Evolutionary conservation across 2,888 invertebrate genomes (phyloP).

Genomic region (Acrobasis suavella): DNA sequence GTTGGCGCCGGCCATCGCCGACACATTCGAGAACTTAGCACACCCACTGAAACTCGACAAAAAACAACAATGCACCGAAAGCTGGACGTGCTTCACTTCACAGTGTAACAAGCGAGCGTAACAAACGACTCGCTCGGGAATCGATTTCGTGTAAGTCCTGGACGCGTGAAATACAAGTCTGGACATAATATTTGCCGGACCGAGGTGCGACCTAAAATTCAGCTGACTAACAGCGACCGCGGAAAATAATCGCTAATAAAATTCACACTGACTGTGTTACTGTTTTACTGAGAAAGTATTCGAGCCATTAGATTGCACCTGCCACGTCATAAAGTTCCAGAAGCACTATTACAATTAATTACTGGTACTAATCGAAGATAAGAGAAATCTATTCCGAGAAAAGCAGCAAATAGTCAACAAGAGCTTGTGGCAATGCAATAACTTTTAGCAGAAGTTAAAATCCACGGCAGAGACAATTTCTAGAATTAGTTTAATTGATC

Average conservation of each 20-base stretch:
- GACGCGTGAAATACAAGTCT: constrained; percentile 22
- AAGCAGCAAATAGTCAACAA: neutral
- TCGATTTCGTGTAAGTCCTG: constrained; percentile 39
- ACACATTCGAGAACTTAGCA: constrained; percentile 68
- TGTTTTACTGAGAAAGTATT: neutral
- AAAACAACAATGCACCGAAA: constrained; percentile 63
- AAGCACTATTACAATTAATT: neutral
- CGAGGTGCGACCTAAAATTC: constrained; percentile 5
- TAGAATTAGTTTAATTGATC: constrained; percentile 38
- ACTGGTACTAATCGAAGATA: neutral
- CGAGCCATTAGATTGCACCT: neutral
- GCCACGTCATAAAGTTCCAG: neutral
- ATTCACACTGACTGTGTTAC: neutral
- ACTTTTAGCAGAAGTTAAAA: constrained; percentile 8
- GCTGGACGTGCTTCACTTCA: constrained; percentile 64
- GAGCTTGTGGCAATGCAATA: neutral
- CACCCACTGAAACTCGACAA: constrained; percentile 58
- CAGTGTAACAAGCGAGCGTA: constrained; percentile 66
- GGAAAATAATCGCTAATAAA: neutral
- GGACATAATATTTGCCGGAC: constrained; percentile 17
- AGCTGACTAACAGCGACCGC: neutral
- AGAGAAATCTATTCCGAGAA: neutral
- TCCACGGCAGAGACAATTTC: constrained; percentile 23
- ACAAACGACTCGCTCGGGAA: constrained; percentile 53
- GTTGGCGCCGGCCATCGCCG: constrained; percentile 69